Base-by-base conservation (phyloP, 2,113 vertebrate genomes). In the Indicator indicator region DNA sequence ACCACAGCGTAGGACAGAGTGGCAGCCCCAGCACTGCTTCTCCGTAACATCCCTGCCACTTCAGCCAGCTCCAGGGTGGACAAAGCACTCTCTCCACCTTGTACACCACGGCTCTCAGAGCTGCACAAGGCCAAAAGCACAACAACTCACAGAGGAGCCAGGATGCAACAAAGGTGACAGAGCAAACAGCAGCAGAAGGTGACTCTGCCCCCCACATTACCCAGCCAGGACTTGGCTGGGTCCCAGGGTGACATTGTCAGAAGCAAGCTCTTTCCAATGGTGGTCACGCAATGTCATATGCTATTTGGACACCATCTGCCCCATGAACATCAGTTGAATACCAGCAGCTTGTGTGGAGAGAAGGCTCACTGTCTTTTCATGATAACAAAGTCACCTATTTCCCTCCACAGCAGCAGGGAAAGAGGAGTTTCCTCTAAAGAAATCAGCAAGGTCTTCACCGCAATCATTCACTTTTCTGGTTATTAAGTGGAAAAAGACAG, bases 1-100 rank as follows among this genome's bases (percentile, higher is more conserved):
- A 26, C 17, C 68, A 4, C 0, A 2, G 12, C 6, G 0, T 2
- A 24, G 46, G 32, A 8, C 55, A 16, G 44, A 4, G 0, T 0
- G 2, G 42, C 1, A 50, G 76, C 12, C 73, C 50, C 65, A 11
- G 2, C 0, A 0, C 64, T 30, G 30, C n/a, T 38, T 73, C 55
- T 36, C 21, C 62, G 23, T 52, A 60, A 44, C 54, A 26, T 13
- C 26, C 23, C n/a, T 73, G 60, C 52, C 26, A 4, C 9, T 68
- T 55, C 76, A 68, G 30, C 12, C 15, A 1, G 3, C 14, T 55
- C 38, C 11, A 4, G 62, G 67, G 9, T 8, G 14, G 54, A 16
- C 44, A 12, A 0, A 3, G 9, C 9, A 21, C 23, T 55, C 46
- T 50, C 73, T 44, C 17, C 33, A 12, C 40, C 56, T 78, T 10